Base-by-base conservation (phyloP, 2,797 vertebrate genomes). In the Hydrolagus colliei region DNA sequence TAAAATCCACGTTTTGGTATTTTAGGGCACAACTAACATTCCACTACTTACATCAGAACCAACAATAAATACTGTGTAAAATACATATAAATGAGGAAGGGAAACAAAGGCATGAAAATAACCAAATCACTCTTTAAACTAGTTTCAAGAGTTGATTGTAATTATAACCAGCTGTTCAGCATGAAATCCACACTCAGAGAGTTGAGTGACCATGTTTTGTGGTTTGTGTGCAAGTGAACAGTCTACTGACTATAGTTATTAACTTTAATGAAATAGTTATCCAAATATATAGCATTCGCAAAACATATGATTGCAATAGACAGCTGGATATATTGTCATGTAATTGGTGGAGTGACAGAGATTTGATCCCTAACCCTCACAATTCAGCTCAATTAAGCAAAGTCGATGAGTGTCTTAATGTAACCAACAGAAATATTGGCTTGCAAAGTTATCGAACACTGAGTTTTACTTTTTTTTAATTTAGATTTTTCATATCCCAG, bases 311-410 rank as follows among this genome's bases (percentile, higher is more conserved):
- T 67, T 84, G 62, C 32, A 71, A 20, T 41, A 84, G 79, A 84
- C 71, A 84, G 79, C 41, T 71, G 27, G 79, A 71, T 68, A 71
- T 71, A 71, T 84, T 68, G 52, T 16, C 9, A 35, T 41, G n/a
- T 67, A 84, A 84, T 84, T 84, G 35, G 16, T 41, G 9, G 1
- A 41, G 65, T 71, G 27, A 52, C 65, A 84, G 71, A 84, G 79
- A 71, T 41, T 71, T 41, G 63, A 68, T 84, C 2, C 16, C 71
- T 41, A 16, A 20, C 79, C 65, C 65, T 10, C 65, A 68, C 32
- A 84, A 68, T 84, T 84, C 79, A 84, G 65, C 27, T 84, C 79
- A 84, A 18, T 68, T 84, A 71, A 35, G 32, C n/a, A 84, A 84
- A 41, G 63, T 71, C 63, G 63, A 84, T 18, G 35, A 84, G 68